A percentile compares a stretch with the other conserved stretches of the same genome.
These are phyloP conservation scores for Drosophila pseudoobscura DNA, from an alignment of 1,140 invertebrate species.

Conservation along the genomic window DNA sequence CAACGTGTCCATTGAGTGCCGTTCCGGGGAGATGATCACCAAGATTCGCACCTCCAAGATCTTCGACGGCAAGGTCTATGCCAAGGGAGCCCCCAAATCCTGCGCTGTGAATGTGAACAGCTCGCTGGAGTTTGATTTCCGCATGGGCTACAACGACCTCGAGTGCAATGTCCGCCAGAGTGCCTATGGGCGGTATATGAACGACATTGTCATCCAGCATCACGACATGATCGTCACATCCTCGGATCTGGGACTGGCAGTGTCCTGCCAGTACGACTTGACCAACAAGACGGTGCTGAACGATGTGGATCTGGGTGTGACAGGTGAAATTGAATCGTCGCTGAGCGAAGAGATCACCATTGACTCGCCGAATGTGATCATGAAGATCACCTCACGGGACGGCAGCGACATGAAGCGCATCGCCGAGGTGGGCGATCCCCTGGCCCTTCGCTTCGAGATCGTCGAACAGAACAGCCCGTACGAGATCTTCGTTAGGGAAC, in stretches of 20 bases:
- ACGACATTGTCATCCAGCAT: conserved; percentile 96
- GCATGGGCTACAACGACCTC: conserved; percentile 95
- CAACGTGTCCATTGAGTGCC: conserved; percentile 96
- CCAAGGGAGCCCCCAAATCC: conserved; percentile 95
- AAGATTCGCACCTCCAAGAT: conserved; percentile 95
- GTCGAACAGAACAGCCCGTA: conserved; percentile 95
- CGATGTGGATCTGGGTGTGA: conserved; percentile 94
- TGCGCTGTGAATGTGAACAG: conserved; percentile 94
- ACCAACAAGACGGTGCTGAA: conserved; percentile 96
- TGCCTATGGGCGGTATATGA: conserved; percentile 92
- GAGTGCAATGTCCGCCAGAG: conserved; percentile 95
- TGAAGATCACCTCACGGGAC: conserved; percentile 95
- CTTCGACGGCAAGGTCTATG: conserved; percentile 97
- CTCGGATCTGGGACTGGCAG: conserved; percentile 95
- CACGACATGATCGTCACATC: conserved; percentile 97
- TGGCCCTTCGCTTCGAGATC: conserved; percentile 95
- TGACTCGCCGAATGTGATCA: conserved; percentile 95
- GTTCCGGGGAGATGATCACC: conserved; percentile 96
- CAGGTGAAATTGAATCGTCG: conserved; percentile 91
- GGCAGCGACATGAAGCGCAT: conserved; percentile 90
- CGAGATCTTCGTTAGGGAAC: conserved; percentile 96
- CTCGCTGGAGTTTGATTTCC: conserved; percentile 93
- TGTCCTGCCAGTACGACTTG: conserved; percentile 96
- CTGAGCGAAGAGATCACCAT: conserved; percentile 93
- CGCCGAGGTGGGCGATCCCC: conserved; percentile 94